Evolutionary conservation across 92 coral and sea anemone genomes (phyloP), one percentile per base, ranked within the genome.

Genomic region (Plumapathes pennacea): DNA sequence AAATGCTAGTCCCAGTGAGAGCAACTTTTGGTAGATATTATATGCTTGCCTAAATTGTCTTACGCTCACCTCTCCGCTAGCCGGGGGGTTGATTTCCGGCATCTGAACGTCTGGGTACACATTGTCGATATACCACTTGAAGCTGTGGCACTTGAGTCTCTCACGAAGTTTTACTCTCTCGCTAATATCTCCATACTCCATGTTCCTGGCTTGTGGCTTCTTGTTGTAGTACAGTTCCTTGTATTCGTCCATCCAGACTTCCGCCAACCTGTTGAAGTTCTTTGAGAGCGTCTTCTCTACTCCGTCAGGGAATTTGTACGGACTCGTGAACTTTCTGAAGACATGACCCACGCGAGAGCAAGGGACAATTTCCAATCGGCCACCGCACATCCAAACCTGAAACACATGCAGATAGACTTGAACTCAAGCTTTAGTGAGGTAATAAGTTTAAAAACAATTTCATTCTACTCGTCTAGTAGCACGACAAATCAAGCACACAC

Each of bases 171-270:
- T 90, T 28, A 84, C 82, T 9, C 98, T 70, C 50, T 88, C 54
- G 61, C 89, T 92, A 45, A 92, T 92, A 56, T 92, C 98, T 10
- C 98, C 98, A 44, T 70, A 92, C 0, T 82, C 82, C 51, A 77
- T 91, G 62, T 88, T 88, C 3, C 87, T 45, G 18, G 96, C 96
- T 54, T 88, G 96, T 0, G 98, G 98, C 39, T 92, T 92, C 50
- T 92, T 92, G 78, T 92, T 92, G 56, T 92, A 92, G 68, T 92
- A 92, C 17, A 92, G 76, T 19, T 92, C 98, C 50, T 92, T 92
- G 58, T 80, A 92, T 22, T 92, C 98, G 64, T 92, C 98, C 98
- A 92, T 92, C 98, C 98, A 92, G 0, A 92, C 98, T 58, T 92
- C 98, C 31, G 98, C 98, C 45, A 92, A 71, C 9, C 98, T 92